These are phyloP conservation scores for Dusona sp. DNA, from an alignment of 2,888 invertebrate species.

Conservation along the genomic window DNA sequence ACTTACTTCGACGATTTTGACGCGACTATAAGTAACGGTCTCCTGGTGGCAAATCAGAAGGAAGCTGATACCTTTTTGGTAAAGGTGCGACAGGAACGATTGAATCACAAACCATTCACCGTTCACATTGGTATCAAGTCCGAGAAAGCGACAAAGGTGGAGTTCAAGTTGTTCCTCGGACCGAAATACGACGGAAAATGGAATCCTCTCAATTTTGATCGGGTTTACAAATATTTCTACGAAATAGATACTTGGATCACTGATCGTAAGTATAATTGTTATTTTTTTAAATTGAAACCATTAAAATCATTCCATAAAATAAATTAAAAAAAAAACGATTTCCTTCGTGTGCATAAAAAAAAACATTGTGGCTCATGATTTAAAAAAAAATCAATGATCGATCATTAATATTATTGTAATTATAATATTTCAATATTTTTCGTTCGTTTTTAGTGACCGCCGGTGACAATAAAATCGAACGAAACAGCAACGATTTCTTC, in stretches of 20 bases:
- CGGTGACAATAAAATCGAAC: constrained; percentile 89
- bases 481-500: constrained; percentile 89
- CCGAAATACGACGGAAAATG: constrained; percentile 89
- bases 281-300: not conserved
- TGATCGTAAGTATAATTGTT: constrained; percentile 78
- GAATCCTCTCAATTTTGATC: constrained; percentile 85
- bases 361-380: too few species aligned
- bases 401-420: too few species aligned
- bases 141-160: constrained; percentile 86
- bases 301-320: too few species aligned
- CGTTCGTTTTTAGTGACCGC: constrained; percentile 83
- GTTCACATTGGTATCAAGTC: constrained; percentile 87
- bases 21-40: constrained; percentile 88
- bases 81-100: constrained; percentile 88
- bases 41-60: constrained; percentile 84
- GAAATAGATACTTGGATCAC: constrained; percentile 86
- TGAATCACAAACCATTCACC: constrained; percentile 90
- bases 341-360: too few species aligned
- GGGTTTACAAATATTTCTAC: constrained; percentile 87
- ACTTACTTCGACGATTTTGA: constrained; percentile 90
- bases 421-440: not conserved
- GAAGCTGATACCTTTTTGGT: constrained; percentile 85
- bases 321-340: too few species aligned
- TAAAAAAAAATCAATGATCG: not conserved
- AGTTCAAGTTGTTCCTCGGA: constrained; percentile 89